phyloP scores from a whole-genome alignment of 1,140 invertebrate genomes.

The Drosophila lacertosa region DNA sequence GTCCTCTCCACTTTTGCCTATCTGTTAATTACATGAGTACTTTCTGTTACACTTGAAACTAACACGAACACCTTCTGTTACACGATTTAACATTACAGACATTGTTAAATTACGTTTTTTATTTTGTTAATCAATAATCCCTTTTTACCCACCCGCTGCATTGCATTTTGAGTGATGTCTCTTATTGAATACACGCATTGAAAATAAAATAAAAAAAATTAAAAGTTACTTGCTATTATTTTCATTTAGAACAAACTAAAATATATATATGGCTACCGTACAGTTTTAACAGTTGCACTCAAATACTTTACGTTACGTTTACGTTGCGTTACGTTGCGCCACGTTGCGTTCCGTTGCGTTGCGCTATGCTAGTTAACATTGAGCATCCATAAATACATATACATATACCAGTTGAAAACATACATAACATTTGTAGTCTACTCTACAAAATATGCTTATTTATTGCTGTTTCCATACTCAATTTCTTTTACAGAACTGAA shows the following conservation, averaged over 20 bases:
- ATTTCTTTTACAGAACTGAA: conserved; percentile 93
- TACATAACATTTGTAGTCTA: conserved; percentile 79
- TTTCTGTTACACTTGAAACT: conserved; percentile 4
- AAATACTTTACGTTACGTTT: conserved; percentile 12
- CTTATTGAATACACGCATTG: neutral
- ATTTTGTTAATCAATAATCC: conserved; percentile 4
- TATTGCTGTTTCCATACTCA: conserved; percentile 84
- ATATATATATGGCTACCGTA: conserved; percentile 24
- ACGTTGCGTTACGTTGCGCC: conserved; percentile 12
- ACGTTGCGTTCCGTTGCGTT: conserved; percentile 19
- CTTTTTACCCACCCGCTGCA: neutral
- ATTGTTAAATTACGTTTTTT: conserved; percentile 9
- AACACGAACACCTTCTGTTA: conserved; percentile 7
- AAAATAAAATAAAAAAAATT: neutral
- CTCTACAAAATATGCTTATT: conserved; percentile 84
- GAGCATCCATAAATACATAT: conserved; percentile 73
- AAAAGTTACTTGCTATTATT: conserved; percentile 12
- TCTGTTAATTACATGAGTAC: conserved; percentile 4
- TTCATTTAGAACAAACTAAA: conserved; percentile 27
- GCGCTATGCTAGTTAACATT: conserved; percentile 42
- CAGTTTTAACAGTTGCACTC: conserved; percentile 36
- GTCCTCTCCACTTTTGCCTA: conserved; percentile 22
- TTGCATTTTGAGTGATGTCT: conserved; percentile 45
- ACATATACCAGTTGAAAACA: conserved; percentile 77
- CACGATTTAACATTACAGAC: conserved; percentile 20